Conservation (phyloP, 2,797 vertebrate genomes). For the Sebastiscus albofasciatus region DNA sequence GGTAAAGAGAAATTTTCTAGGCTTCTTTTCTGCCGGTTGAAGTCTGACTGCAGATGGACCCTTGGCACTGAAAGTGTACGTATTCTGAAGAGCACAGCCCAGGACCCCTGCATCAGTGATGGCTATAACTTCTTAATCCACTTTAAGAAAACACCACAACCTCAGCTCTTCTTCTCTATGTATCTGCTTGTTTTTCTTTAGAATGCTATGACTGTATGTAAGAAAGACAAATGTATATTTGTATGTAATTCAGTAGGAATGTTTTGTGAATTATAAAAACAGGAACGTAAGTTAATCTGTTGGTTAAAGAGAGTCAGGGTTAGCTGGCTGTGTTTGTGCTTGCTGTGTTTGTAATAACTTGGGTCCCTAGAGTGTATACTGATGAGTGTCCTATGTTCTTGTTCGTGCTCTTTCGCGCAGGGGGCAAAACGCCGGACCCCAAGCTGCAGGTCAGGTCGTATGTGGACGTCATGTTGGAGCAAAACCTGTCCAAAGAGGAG, state of each 20-base stretch:
- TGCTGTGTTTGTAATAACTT: conserved; percentile 69
- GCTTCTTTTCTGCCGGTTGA: conserved; percentile 99
- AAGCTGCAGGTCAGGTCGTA: conserved; percentile 98
- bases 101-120: conserved; percentile 99
- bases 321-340: conserved; percentile 83
- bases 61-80: conserved; percentile 99
- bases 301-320: conserved; percentile 77
- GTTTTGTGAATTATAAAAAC: conserved; percentile 66
- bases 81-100: conserved; percentile 99
- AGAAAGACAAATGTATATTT: conserved; percentile 69
- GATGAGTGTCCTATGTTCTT: conserved; percentile 87
- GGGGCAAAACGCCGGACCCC: conserved; percentile 99
- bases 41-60: conserved; percentile 99
- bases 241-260: conserved; percentile 72
- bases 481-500: conserved; percentile 99
- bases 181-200: conserved; percentile 90
- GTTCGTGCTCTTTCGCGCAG: conserved; percentile 98
- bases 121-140: conserved; percentile 94
- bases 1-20: conserved; percentile 99
- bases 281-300: conserved; percentile 75
- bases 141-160: conserved; percentile 88
- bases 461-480: conserved; percentile 99
- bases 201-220: conserved; percentile 75
- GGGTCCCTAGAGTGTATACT: conserved; percentile 55
- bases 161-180: conserved; percentile 82